Conservation (phyloP, 2,113 vertebrate species). For the Axis porcinus region DNA sequence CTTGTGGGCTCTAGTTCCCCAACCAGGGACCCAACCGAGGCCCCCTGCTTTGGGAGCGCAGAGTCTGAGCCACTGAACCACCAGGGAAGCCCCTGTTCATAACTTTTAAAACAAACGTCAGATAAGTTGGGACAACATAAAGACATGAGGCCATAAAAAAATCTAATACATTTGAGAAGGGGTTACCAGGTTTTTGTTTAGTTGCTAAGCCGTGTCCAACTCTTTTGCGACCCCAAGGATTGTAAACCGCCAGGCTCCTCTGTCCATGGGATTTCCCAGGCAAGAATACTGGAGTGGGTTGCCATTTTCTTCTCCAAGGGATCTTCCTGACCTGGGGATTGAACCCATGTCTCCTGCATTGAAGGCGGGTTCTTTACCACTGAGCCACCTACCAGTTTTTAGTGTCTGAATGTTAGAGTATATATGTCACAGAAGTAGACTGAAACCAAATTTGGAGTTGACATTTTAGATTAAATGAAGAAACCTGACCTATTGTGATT, state of each 20-base stretch:
- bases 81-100: not conserved
- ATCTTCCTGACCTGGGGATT: too few species aligned
- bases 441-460: too few species aligned
- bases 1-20: not conserved
- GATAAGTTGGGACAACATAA: not conserved
- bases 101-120: not conserved
- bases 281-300: too few species aligned
- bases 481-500: too few species aligned
- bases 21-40: not conserved
- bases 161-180: not conserved
- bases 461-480: too few species aligned
- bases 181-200: not conserved
- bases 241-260: not conserved
- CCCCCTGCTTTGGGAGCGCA: accelerated
- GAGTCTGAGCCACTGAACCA: not conserved
- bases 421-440: too few species aligned
- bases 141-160: not conserved
- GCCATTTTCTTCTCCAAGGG: too few species aligned
- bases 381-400: too few species aligned
- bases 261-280: too few species aligned
- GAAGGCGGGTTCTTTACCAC: too few species aligned
- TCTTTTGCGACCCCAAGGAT: not conserved
- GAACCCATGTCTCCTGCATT: too few species aligned
- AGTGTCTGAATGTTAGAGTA: too few species aligned
- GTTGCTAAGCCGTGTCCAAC: not conserved